phyloP scores from a whole-genome alignment of 2,797 vertebrate genomes.

The Leucoraja ocellata region DNA sequence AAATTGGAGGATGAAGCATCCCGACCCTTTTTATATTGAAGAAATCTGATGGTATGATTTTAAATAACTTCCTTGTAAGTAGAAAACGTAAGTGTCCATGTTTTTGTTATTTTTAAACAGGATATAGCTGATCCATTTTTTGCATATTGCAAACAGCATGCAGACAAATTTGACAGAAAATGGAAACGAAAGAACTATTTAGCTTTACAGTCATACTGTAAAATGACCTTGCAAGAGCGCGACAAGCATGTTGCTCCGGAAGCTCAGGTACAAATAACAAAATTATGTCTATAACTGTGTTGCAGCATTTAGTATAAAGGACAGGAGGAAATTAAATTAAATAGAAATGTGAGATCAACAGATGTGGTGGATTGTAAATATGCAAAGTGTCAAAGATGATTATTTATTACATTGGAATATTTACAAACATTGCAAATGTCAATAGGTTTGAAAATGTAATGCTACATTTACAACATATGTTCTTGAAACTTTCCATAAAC shows the following conservation, averaged over 20 bases:
- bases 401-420: not conserved
- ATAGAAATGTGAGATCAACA: conserved; percentile 28
- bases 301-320: not conserved
- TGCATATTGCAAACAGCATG: conserved; percentile 98
- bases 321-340: conserved; percentile 35
- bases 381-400: not conserved
- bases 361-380: not conserved
- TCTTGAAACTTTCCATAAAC: not conserved
- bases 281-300: not conserved
- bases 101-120: conserved; percentile 56
- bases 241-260: conserved; percentile 90
- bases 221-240: conserved; percentile 88
- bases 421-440: no score
- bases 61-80: conserved; percentile 8
- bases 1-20: not conserved
- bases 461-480: not conserved
- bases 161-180: conserved; percentile 95
- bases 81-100: conserved; percentile 20
- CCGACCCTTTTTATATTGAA: conserved; percentile 51
- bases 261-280: conserved; percentile 73
- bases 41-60: conserved; percentile 46
- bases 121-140: conserved; percentile 98
- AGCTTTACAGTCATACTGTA: conserved; percentile 93
- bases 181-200: conserved; percentile 98
- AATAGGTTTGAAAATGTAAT: not conserved